phyloP scores from a whole-genome alignment of 2,888 invertebrate species.

The Melipona bicolor region DNA sequence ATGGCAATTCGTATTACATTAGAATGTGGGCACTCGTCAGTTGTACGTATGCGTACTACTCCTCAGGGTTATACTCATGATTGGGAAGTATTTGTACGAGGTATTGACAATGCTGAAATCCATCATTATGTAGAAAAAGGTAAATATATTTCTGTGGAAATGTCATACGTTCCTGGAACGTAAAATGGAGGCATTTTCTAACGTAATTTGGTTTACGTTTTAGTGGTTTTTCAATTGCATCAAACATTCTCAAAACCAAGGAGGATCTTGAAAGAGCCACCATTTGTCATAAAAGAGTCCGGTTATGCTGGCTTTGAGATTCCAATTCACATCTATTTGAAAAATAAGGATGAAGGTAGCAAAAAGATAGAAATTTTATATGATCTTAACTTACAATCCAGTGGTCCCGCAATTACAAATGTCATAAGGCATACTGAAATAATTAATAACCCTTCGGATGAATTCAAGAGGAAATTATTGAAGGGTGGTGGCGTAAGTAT shows the following conservation, averaged over 20 bases:
- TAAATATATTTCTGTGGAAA: slow-evolving; percentile 43
- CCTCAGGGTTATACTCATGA: slow-evolving; percentile 98
- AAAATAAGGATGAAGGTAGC: slow-evolving; percentile 93
- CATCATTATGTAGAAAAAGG: slow-evolving; percentile 95
- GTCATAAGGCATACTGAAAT: slow-evolving; percentile 92
- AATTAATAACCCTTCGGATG: slow-evolving; percentile 94
- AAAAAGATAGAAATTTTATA: slow-evolving; percentile 91
- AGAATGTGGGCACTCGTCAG: slow-evolving; percentile 96
- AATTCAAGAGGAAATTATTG: slow-evolving; percentile 93
- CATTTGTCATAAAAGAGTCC: slow-evolving; percentile 95
- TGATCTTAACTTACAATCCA: slow-evolving; percentile 92
- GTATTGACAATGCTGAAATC: slow-evolving; percentile 94
- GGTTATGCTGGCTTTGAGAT: slow-evolving; percentile 97
- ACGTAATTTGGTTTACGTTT: slow-evolving; percentile 43
- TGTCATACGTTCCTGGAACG: not conserved
- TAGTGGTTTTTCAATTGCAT: slow-evolving; percentile 94
- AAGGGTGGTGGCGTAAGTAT: slow-evolving; percentile 92
- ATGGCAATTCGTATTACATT: slow-evolving; percentile 92
- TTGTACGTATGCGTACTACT: slow-evolving; percentile 91
- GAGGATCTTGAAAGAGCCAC: slow-evolving; percentile 95
- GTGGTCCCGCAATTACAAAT: slow-evolving; percentile 89
- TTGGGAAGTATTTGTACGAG: slow-evolving; percentile 97
- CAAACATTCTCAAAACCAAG: slow-evolving; percentile 96
- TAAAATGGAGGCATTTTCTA: too few species aligned
- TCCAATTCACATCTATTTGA: slow-evolving; percentile 95